A percentile compares a stretch with the other conserved stretches of the same genome.
These are phyloP conservation scores for Neoaliturus tenellus DNA, from an alignment of 2,888 invertebrate species.

Conservation along the genomic window DNA sequence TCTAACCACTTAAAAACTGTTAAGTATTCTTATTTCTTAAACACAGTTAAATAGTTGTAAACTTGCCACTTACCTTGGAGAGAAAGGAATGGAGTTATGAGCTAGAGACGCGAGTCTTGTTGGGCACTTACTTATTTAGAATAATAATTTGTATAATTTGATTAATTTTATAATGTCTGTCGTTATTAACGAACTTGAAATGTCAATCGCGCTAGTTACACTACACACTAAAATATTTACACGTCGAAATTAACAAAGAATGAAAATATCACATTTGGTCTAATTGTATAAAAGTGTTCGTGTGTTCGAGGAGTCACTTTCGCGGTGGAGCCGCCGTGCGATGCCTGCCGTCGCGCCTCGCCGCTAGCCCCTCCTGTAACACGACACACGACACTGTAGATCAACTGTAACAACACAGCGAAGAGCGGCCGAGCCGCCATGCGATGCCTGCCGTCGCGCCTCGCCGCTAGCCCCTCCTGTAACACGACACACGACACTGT, in stretches of 20 bases:
- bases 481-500: background rate
- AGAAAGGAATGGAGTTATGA: constrained; percentile 32
- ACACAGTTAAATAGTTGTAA: too few species aligned
- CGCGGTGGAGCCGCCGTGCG: background rate
- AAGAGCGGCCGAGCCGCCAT: background rate
- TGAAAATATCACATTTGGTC: constrained; percentile 58
- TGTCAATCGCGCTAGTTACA: constrained; percentile 44
- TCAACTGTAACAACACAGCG: background rate
- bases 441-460: background rate
- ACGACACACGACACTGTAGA: too few species aligned
- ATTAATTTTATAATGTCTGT: constrained; percentile 43
- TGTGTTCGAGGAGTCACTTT: background rate
- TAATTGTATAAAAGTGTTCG: constrained; percentile 53
- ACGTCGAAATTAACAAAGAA: constrained; percentile 53
- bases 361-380: constrained; percentile 41
- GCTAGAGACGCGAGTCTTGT: constrained; percentile 11
- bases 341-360: background rate
- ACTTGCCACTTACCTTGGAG: constrained; percentile 17
- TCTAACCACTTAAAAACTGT: too few species aligned
- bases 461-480: constrained; percentile 20
- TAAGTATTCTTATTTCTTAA: too few species aligned
- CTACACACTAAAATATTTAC: constrained; percentile 56
- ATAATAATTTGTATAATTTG: constrained; percentile 58
- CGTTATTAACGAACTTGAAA: constrained; percentile 28
- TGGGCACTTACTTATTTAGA: constrained; percentile 58